Evolutionary conservation across 2,888 invertebrate species (phyloP).

Genomic region (Epirrhoe tristata): DNA sequence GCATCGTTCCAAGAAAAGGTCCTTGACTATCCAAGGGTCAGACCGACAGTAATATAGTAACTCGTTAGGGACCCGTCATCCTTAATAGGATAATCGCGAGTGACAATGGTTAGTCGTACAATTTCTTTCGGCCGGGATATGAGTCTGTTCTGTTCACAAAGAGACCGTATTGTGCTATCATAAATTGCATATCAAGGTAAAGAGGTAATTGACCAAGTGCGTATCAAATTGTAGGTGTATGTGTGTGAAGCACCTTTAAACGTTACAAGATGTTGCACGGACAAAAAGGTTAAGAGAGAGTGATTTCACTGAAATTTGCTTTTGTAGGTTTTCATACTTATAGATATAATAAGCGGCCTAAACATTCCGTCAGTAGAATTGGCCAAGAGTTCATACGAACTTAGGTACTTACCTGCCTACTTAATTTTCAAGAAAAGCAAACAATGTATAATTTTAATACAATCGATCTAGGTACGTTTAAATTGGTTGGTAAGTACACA

Average conservation of each 20-base stretch:
- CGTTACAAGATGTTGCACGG: no score
- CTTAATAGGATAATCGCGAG: slow-evolving; percentile 76
- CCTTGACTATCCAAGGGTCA: slow-evolving; percentile 34
- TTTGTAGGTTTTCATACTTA: no score
- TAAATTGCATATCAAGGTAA: not conserved
- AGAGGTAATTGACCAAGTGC: not conserved
- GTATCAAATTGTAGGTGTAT: not conserved
- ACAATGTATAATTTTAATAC: not conserved
- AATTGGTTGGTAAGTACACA: slow-evolving; percentile 1
- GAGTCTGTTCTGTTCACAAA: slow-evolving; percentile 1
- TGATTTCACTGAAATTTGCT: no score
- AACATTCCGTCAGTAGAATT: no score
- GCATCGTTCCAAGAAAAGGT: slow-evolving; percentile 34
- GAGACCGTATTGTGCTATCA: not conserved
- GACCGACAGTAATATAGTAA: slow-evolving; percentile 15
- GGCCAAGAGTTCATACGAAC: no score
- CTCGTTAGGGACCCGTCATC: slow-evolving; percentile 37
- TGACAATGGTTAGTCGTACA: slow-evolving; percentile 13
- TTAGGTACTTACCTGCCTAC: no score
- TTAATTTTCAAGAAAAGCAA: not conserved
- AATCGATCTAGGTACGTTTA: not conserved
- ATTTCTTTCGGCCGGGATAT: slow-evolving; percentile 7
- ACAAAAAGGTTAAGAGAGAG: no score
- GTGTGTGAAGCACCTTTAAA: no score
- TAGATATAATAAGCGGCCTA: no score